Evolutionary conservation across 2,797 vertebrate genomes (phyloP), one percentile per base, ranked within the genome.

Genomic region (Sebastes oblongus): DNA sequence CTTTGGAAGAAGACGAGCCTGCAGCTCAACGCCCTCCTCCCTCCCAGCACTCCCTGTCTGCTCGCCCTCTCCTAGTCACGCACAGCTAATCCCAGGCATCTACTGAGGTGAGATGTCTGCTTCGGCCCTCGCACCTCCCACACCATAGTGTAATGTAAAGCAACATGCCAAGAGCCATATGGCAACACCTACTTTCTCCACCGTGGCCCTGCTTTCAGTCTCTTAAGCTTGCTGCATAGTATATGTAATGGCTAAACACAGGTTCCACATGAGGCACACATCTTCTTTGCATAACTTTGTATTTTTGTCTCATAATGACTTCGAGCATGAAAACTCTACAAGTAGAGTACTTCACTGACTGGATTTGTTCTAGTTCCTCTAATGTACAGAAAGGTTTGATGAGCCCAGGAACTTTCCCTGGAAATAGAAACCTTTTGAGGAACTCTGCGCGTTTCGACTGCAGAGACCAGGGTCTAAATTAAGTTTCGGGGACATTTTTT

Each of bases 21-120:
- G 70, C 34, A 55, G 73, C 75, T 75, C 85, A 86, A 87, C 86
- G 14, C 90, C 91, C 83, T 88, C 59, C 59, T 82, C 72, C 77
- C 77, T 84, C 66, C 80, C 42, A 62, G 46, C 30, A 22, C 65
- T 68, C 61, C 66, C 54, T 69, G 66, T 78, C 59, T 55, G 70
- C 82, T 86, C 67, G 22, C 82, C 78, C 75, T 85, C 62, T 80
- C 52, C 76, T 54, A 87, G 91, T 92, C 91, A 93, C 75, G 87
- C 89, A 92, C 86, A 75, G 75, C 86, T 92, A 91, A 91, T 92
- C 90, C 80, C 80, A 80, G 80, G 68, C 80, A 86, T 91, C 82
- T 52, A 78, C 58, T 0, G 64, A 92, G 80, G 87, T 92, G 80
- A 86, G 84, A 78, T 65, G 70, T 65, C 22, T 55, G 39, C 62